Base-by-base conservation (phyloP, 2,113 vertebrate genomes). In the Vulpes vulpes region DNA sequence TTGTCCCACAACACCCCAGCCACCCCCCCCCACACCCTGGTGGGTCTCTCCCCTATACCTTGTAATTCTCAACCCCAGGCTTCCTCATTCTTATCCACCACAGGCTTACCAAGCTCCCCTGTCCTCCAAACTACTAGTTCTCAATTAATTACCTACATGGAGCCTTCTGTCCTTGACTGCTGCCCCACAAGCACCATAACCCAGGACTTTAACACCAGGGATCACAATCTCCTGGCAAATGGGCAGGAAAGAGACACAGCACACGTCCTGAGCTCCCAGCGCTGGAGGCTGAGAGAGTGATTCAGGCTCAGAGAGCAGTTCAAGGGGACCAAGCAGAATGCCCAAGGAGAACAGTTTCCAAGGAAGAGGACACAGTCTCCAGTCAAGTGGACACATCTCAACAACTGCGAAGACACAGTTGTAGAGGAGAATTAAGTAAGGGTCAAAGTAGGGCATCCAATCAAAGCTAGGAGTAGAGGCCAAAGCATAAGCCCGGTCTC, bases 61-160 rank as follows among this genome's bases (percentile, higher is more conserved):
- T 62, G 32, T 93, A 60, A 67, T 91, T 86, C 27, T 96, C 92
- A 94, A 91, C 22, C 87, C n/a, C 38, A 96, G 38, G 71, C 86
- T 92, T 92, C 85, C 74, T 87, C 91, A 67, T 95, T 91, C 89
- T 91, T 87, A 38, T 17, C 55, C 11, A 67, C 43, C 20, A 3
- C 55, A 92, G 30, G 49, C 67, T 93, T 82, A 67, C 53, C 49
- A 76, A 55, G 35, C 32, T 79, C 78, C 19, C 20, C 60, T 89
- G 38, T 83, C 74, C 57, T 89, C 57, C 85, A 64, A n/a, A 82
- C 55, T 38, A 43, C 53, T 62, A 49, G 49, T 73, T 81, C 55
- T 55, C 86, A 89, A 35, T 57, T 92, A 64, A 55, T 65, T 30
- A 51, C 65, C 73, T 86, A 62, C 76, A 35, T 35, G 32, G 4